A percentile compares a stretch with the other conserved stretches of the same genome.
These are phyloP conservation scores for Chlorocebus sabaeus DNA, from an alignment of 2,113 vertebrate genomes.

Conservation along the genomic window DNA sequence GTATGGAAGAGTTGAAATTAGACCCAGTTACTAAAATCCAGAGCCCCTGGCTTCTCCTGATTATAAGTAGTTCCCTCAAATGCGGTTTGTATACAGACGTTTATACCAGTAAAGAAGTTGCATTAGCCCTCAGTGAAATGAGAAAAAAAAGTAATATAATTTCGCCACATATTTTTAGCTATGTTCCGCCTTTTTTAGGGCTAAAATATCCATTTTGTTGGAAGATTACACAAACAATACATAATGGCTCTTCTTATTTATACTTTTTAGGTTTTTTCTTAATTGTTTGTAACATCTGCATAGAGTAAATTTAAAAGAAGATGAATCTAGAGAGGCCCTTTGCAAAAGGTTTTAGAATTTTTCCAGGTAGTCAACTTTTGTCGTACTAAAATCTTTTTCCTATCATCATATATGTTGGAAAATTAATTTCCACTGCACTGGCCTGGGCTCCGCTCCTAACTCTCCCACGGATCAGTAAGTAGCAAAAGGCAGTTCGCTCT, in stretches of 20 bases:
- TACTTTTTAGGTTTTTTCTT: background rate
- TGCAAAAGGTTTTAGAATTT: background rate
- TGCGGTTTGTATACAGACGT: no score
- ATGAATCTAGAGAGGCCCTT: background rate
- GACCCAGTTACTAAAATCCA: background rate
- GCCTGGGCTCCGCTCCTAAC: background rate
- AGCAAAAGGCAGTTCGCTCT: rapidly evolving
- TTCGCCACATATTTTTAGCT: background rate
- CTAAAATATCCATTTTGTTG: background rate
- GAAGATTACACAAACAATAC: background rate
- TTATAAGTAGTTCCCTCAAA: background rate
- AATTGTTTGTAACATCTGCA: background rate
- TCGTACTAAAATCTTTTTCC: background rate
- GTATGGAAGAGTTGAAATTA: background rate
- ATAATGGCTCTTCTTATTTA: background rate
- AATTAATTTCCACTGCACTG: background rate
- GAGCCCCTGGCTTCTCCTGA: background rate
- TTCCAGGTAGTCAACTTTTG: background rate
- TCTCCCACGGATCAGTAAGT: background rate
- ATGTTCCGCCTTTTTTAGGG: background rate
- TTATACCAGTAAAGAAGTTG: background rate
- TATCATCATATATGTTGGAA: background rate
- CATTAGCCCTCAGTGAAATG: background rate
- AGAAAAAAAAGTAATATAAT: background rate
- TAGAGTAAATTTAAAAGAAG: background rate